These are phyloP conservation scores for Eulemur rubriventer DNA, from an alignment of 2,797 vertebrate species.

Conservation along the genomic window DNA sequence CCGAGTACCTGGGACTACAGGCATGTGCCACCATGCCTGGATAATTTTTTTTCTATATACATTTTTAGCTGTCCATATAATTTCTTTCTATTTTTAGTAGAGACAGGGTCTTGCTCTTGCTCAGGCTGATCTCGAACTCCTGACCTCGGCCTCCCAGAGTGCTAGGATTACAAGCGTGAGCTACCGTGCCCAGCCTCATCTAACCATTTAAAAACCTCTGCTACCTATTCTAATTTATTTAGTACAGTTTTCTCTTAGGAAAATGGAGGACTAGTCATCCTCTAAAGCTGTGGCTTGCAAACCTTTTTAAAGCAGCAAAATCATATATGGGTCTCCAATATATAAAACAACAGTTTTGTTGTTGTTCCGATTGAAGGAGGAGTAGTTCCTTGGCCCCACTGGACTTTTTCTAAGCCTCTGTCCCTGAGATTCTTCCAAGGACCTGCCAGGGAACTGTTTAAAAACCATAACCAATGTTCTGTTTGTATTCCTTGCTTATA, in stretches of 20 bases:
- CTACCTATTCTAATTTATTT: background rate
- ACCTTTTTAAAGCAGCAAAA: background rate
- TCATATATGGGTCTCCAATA: background rate
- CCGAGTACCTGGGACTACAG: no score
- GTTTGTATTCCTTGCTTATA: background rate
- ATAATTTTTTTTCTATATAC: no score
- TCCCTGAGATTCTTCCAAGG: background rate
- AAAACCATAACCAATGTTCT: background rate
- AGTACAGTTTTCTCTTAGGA: background rate
- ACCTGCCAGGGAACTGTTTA: background rate
- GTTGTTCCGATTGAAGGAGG: background rate
- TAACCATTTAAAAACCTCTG: background rate
- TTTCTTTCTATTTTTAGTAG: no score
- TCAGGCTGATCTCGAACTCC: no score
- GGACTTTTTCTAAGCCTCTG: background rate
- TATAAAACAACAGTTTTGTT: background rate
- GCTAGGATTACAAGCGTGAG: no score
- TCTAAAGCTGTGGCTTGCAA: background rate
- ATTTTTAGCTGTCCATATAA: no score
- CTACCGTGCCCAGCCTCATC: background rate
- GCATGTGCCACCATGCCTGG: no score
- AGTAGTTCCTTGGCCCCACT: background rate
- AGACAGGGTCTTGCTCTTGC: no score
- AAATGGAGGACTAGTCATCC: background rate
- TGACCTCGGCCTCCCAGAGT: no score